A percentile compares a stretch with the other conserved stretches of the same genome.
phyloP scores from a whole-genome alignment of 2,113 vertebrate genomes.

The Clinocottus analis region DNA sequence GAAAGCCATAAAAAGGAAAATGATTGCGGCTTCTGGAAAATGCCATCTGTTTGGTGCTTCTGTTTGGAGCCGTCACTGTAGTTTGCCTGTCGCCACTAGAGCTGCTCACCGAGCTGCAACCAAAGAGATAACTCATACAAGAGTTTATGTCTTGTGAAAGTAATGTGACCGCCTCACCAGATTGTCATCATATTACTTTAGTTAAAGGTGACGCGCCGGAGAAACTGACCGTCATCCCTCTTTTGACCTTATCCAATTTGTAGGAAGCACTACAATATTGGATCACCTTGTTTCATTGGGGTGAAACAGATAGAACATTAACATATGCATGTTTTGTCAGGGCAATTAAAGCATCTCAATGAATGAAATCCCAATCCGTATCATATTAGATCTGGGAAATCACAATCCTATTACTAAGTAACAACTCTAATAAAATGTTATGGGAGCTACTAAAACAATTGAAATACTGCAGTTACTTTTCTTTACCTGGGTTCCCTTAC shows the following conservation, averaged over 20 bases:
- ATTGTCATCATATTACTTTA: slow-evolving; percentile 35
- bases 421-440: slow-evolving; percentile 43
- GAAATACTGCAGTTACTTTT: slow-evolving; percentile 15
- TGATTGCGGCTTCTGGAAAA: slow-evolving; percentile 61
- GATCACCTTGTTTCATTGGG: slow-evolving; percentile 45
- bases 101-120: slow-evolving; percentile 46
- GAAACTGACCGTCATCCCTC: slow-evolving; percentile 41
- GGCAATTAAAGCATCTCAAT: slow-evolving; percentile 41
- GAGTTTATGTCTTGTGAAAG: slow-evolving; percentile 43
- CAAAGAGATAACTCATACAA: slow-evolving; percentile 29
- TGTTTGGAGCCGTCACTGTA: slow-evolving; percentile 47
- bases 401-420: slow-evolving; percentile 48
- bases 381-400: slow-evolving; percentile 52
- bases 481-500: slow-evolving; percentile 1
- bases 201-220: slow-evolving; percentile 34
- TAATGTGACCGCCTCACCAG: slow-evolving; percentile 11
- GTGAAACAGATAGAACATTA: slow-evolving; percentile 22
- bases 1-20: slow-evolving; percentile 56
- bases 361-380: slow-evolving; percentile 47
- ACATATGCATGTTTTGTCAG: slow-evolving; percentile 38
- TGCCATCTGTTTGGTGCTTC: slow-evolving; percentile 65
- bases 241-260: slow-evolving; percentile 27
- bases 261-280: slow-evolving; percentile 3
- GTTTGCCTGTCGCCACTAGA: slow-evolving; percentile 18
- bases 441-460: slow-evolving; percentile 18